Evolutionary conservation across 2,113 vertebrate genomes (phyloP), one percentile per base, ranked within the genome.

Genomic region (Phasianus colchicus): DNA sequence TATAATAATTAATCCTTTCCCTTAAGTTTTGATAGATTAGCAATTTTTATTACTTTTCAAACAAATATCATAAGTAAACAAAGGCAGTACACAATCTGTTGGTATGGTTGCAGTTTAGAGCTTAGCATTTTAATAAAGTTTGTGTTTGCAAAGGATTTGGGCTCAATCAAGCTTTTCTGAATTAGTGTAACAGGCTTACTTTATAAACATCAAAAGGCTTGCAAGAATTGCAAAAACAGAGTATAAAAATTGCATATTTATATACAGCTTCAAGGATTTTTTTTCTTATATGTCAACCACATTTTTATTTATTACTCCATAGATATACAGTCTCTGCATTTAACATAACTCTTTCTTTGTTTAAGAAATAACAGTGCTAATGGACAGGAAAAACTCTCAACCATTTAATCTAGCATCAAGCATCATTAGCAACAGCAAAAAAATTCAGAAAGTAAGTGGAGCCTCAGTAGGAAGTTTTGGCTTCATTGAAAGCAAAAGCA

Each of bases 221-320:
- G 45, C 57, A 86, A 52, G 40, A 95, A 70, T 20, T 69, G 34
- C 87, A 86, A 91, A 93, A 87, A 76, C 27, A 88, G 95, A 95
- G 48, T 30, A 75, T n/a, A 82, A 83, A 40, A 2, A 13, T 34
- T 43, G 14, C 18, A 90, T 84, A 36, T 38, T 93, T 79, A 54
- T 93, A 71, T 50, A 30, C 1, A 21, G 70, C 73, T 88, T 82
- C 63, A 40, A 64, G 12, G 3, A 57, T 5, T 12, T 16, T 24
- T 42, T 72, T 70, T 52, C 21, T 34, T 60, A 76, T 13, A 9
- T 40, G 36, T n/a, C 60, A 90, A 65, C 17, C 13, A 52, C 27
- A 32, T 66, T 69, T 76, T 21, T 40, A 9, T 74, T 57, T 60
- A 60, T 22, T 72, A 27, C 25, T 18, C 9, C 47, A 45, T 13